Evolutionary conservation across 2,888 invertebrate genomes (phyloP).

Genomic region (Diadegma fenestrale): DNA sequence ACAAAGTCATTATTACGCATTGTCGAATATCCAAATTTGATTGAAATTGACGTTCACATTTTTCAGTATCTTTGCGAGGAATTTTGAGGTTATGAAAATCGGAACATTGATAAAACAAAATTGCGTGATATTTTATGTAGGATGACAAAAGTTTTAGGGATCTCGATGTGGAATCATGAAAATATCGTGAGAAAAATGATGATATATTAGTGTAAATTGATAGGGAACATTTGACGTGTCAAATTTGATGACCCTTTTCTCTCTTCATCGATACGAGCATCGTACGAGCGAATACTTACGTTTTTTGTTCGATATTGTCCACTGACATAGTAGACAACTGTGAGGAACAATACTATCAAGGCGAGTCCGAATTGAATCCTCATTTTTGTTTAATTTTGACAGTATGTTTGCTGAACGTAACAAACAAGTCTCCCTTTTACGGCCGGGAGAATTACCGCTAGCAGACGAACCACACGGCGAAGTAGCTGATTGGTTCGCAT

Average conservation of each 20-base stretch:
- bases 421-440: constrained; percentile 45
- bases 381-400: constrained; percentile 73
- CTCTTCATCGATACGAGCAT: constrained; percentile 4
- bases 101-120: background rate
- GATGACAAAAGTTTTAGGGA: background rate
- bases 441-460: constrained; percentile 45
- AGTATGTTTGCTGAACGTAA: constrained; percentile 29
- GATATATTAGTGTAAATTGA: background rate
- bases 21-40: too few relatives aligned
- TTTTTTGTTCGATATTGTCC: constrained; percentile 81
- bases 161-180: background rate
- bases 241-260: background rate
- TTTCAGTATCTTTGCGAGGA: background rate
- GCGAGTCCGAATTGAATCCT: constrained; percentile 71
- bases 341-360: constrained; percentile 72
- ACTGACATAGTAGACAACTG: constrained; percentile 73
- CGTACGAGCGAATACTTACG: constrained; percentile 73
- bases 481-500: constrained; percentile 46
- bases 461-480: constrained; percentile 59
- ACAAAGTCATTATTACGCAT: too few relatives aligned
- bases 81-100: constrained; percentile 55
- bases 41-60: too few relatives aligned
- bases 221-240: constrained; percentile 49
- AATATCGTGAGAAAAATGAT: background rate
- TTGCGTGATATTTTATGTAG: background rate